These are phyloP conservation scores for Prietella phreatophila DNA, from an alignment of 2,113 vertebrate species.

Conservation along the genomic window DNA sequence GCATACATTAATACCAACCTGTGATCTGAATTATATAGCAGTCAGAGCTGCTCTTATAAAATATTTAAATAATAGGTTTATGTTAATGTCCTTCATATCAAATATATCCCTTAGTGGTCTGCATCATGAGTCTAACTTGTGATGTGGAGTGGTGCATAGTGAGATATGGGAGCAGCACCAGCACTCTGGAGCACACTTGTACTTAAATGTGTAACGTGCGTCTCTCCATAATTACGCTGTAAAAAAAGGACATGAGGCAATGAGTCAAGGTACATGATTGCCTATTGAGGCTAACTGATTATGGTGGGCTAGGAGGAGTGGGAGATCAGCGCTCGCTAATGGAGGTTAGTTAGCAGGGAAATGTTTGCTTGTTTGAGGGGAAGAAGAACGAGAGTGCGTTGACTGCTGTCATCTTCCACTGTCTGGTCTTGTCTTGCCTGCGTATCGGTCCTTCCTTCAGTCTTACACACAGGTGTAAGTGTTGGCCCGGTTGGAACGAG, in stretches of 20 bases:
- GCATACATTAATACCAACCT: background rate
- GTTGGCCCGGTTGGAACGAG: constrained; percentile 73
- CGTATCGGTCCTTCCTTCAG: constrained; percentile 3
- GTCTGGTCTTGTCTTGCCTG: constrained; percentile 42
- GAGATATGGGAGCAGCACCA: background rate
- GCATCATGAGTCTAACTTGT: background rate
- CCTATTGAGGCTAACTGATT: background rate
- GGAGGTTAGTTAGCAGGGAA: constrained; percentile 11
- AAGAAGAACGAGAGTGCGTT: background rate
- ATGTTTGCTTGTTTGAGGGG: constrained; percentile 2
- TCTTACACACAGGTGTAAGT: constrained; percentile 51
- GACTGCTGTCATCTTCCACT: background rate
- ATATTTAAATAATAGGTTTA: background rate
- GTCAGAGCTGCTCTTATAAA: background rate
- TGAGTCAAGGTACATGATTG: constrained; percentile 3
- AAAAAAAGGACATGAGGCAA: background rate
- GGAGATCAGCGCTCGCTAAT: background rate
- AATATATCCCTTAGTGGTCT: background rate
- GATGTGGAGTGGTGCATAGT: no score
- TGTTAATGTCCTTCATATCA: background rate
- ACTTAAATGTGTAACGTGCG: background rate
- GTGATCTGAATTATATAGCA: background rate
- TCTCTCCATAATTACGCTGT: background rate
- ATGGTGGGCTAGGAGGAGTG: background rate
- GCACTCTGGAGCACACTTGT: background rate